A percentile compares a stretch with the other conserved stretches of the same genome.
phyloP scores from a whole-genome alignment of 2,888 invertebrate species.

The Harpalus rufipes region DNA sequence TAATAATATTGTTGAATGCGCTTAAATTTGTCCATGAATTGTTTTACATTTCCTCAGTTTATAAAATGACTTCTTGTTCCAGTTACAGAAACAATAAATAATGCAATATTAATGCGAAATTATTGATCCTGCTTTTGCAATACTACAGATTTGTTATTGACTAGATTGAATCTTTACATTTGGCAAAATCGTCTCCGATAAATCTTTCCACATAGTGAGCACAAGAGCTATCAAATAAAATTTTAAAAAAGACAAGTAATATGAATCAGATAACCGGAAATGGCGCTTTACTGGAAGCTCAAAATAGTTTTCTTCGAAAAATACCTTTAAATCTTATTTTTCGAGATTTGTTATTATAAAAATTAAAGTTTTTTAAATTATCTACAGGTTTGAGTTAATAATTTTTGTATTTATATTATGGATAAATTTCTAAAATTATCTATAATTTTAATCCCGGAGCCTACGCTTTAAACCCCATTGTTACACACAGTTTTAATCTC shows the following conservation, averaged over 20 bases:
- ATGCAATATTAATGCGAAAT: background rate
- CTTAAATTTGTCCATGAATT: background rate
- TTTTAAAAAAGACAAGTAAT: background rate
- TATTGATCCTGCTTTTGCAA: conserved; percentile 8
- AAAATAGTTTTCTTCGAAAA: too few relatives aligned
- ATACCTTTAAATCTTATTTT: too few relatives aligned
- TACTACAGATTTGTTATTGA: background rate
- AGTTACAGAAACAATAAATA: background rate
- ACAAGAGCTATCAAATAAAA: background rate
- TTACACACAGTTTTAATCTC: too few relatives aligned
- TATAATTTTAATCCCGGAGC: too few relatives aligned
- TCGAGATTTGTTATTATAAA: too few relatives aligned
- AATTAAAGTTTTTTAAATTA: too few relatives aligned
- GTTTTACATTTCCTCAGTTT: background rate
- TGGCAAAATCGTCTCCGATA: conserved; percentile 2
- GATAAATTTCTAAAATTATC: too few relatives aligned
- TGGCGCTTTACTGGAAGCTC: too few relatives aligned
- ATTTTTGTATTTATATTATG: too few relatives aligned
- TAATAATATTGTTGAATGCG: background rate
- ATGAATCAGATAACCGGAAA: too few relatives aligned
- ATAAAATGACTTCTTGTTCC: background rate
- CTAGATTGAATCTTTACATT: background rate
- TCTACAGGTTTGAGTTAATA: too few relatives aligned
- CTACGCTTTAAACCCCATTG: too few relatives aligned
- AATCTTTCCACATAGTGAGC: background rate